A percentile compares a stretch with the other conserved stretches of the same genome.
Conservation (phyloP, 2,113 vertebrate genomes). For the Phrynocephalus versicolor region DNA sequence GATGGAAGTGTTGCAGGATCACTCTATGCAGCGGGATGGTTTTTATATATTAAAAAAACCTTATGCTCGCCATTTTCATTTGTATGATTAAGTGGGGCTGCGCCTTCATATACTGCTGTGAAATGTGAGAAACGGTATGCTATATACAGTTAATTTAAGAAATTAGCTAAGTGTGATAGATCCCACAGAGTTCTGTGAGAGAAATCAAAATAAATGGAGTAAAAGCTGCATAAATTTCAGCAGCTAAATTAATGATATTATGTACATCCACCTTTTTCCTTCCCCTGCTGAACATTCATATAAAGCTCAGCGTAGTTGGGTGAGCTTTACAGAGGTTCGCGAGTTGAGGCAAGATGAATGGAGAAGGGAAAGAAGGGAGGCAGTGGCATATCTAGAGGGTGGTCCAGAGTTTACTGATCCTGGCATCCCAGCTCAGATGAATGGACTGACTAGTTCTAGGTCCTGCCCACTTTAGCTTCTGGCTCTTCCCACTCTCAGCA, state of each 20-base stretch:
- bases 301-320: too few relatives aligned
- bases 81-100: conserved; percentile 7
- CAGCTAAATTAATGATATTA: conserved; percentile 1
- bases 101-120: neutral
- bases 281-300: neutral
- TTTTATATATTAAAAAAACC: neutral
- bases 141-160: neutral
- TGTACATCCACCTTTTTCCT: neutral
- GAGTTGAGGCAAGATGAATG: too few relatives aligned
- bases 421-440: too few relatives aligned
- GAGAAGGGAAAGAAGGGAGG: neutral
- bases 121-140: neutral
- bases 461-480: neutral
- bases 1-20: conserved; percentile 30
- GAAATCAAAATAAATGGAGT: neutral
- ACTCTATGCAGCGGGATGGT: neutral
- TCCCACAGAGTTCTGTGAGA: conserved; percentile 4
- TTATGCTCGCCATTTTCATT: conserved; percentile 18
- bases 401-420: neutral
- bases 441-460: too few relatives aligned
- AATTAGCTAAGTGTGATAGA: neutral
- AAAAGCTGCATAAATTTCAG: neutral
- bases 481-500: neutral
- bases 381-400: neutral
- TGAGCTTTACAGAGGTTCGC: too few relatives aligned